Evolutionary conservation across 1,140 invertebrate genomes (phyloP).

Genomic region (Scaptomyza hsui): DNA sequence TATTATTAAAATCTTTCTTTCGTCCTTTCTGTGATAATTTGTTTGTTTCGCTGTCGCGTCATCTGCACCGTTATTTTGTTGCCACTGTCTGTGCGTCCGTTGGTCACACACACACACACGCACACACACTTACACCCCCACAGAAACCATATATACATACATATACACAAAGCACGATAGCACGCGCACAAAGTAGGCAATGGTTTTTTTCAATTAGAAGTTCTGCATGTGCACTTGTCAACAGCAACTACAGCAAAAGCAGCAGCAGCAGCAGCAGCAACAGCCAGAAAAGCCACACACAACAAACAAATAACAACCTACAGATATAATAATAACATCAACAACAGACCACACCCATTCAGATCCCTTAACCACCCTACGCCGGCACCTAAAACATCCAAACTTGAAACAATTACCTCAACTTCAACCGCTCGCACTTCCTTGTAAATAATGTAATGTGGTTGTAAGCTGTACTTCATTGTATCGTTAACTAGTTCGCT

Average conservation of each 20-base stretch:
- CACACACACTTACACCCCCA: constrained; percentile 18
- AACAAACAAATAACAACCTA: not conserved
- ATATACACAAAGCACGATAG: constrained; percentile 33
- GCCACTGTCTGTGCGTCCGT: constrained; percentile 42
- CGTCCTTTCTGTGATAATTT: constrained; percentile 45
- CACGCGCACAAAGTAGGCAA: constrained; percentile 63
- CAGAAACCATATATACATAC: too few relatives aligned
- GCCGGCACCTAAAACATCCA: not conserved
- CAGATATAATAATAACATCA: constrained; percentile 19
- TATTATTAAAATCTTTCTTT: constrained; percentile 10
- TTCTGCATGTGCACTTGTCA: constrained; percentile 44
- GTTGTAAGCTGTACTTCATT: constrained; percentile 24
- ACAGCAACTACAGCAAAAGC: constrained; percentile 1
- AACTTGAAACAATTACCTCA: constrained; percentile 8
- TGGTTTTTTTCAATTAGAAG: constrained; percentile 27
- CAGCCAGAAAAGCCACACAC: constrained; percentile 4
- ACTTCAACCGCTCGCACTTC: constrained; percentile 47
- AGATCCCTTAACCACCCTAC: constrained; percentile 2
- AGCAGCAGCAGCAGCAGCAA: constrained; percentile 4
- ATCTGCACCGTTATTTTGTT: constrained; percentile 30
- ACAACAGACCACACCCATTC: constrained; percentile 11
- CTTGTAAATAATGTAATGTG: constrained; percentile 72
- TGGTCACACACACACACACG: constrained; percentile 15
- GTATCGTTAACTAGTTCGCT: constrained; percentile 21
- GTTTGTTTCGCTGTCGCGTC: constrained; percentile 50